These are phyloP conservation scores for Sminthurides bifidus DNA, from an alignment of 1,140 invertebrate species.

Conservation along the genomic window DNA sequence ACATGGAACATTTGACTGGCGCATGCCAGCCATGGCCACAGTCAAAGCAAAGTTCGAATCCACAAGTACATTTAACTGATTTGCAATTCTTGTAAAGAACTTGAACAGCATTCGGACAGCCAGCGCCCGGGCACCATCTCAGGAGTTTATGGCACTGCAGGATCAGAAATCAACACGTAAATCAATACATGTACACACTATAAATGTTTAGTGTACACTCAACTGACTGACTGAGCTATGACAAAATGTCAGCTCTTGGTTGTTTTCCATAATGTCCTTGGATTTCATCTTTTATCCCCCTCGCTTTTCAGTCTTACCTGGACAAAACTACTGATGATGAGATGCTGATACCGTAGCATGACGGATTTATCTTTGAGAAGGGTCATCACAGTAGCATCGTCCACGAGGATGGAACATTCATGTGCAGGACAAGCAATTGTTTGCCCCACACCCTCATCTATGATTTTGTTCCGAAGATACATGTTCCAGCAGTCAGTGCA, in stretches of 20 bases:
- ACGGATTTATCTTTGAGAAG: conserved; percentile 44
- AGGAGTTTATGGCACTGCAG: conserved; percentile 79
- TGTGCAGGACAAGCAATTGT: conserved; percentile 46
- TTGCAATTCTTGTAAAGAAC: conserved; percentile 80
- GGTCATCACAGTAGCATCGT: conserved; percentile 47
- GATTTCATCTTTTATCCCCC: too few relatives aligned
- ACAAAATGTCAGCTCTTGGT: neutral
- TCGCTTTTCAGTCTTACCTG: too few relatives aligned
- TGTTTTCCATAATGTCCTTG: too few relatives aligned
- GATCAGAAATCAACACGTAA: neutral
- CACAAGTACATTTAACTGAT: conserved; percentile 83
- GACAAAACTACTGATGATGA: conserved; percentile 19
- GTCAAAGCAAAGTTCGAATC: conserved; percentile 53
- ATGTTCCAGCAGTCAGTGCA: conserved; percentile 46
- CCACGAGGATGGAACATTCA: conserved; percentile 47
- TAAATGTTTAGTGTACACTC: neutral
- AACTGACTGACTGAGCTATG: too few relatives aligned
- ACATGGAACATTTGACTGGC: conserved; percentile 47
- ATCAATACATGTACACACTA: too few relatives aligned
- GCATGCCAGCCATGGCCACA: conserved; percentile 54
- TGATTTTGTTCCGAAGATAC: conserved; percentile 49
- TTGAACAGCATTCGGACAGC: conserved; percentile 90
- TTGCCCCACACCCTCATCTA: conserved; percentile 44
- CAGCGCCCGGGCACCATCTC: conserved; percentile 92
- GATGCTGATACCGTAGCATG: conserved; percentile 36